These are phyloP conservation scores for Eupithecia dodoneata DNA, from an alignment of 2,888 invertebrate species.

Conservation along the genomic window DNA sequence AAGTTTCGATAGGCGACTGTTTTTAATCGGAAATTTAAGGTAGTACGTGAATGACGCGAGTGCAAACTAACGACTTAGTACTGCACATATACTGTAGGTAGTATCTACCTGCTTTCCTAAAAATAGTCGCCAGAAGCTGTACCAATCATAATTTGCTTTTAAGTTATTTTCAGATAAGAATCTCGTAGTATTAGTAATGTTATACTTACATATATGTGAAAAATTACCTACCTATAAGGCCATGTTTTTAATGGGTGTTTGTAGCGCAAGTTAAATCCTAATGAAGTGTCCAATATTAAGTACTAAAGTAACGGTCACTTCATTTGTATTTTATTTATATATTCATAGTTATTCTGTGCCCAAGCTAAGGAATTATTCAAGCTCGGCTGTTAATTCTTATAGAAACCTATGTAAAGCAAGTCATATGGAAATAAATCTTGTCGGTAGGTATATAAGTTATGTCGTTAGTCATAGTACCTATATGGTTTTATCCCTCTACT, in stretches of 20 bases:
- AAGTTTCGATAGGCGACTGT: slow-evolving; percentile 15
- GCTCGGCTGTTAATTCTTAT: no score
- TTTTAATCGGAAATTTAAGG: slow-evolving; percentile 33
- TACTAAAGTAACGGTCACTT: no score
- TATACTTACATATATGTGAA: neutral
- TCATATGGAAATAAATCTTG: neutral
- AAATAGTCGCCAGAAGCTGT: neutral
- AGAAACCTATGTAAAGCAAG: no score
- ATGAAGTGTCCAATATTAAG: no score
- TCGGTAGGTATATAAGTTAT: neutral
- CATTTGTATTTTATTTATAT: no score
- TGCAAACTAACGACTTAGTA: neutral
- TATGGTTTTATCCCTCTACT: no score
- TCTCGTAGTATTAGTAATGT: neutral
- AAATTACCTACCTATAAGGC: neutral
- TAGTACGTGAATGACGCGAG: slow-evolving; percentile 4
- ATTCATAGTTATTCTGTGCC: no score
- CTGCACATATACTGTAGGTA: neutral
- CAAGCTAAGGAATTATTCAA: no score
- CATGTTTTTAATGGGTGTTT: no score
- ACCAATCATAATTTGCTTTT: neutral
- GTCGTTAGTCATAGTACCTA: neutral
- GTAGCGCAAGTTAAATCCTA: no score
- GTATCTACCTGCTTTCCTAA: neutral
- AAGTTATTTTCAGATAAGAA: neutral